Evolutionary conservation across 2,888 invertebrate genomes (phyloP).

Genomic region (Cryptocheilus praepositus): DNA sequence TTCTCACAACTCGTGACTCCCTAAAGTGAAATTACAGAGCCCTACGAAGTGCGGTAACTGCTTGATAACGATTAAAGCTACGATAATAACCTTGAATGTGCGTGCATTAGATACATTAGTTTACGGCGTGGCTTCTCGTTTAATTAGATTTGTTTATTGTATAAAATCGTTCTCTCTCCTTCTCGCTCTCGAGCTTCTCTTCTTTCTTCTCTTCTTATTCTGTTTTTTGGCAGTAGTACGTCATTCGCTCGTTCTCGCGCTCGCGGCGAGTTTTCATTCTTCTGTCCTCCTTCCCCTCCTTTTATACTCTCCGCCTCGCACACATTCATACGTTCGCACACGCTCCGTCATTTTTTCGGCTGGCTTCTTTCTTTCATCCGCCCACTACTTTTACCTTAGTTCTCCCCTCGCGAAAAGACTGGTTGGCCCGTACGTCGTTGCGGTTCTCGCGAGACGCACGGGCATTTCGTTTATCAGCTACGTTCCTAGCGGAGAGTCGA

Average conservation of each 20-base stretch:
- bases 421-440: too few relatives aligned
- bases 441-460: too few relatives aligned
- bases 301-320: background rate
- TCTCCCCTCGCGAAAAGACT: slow-evolving; percentile 10
- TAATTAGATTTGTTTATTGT: slow-evolving; percentile 55
- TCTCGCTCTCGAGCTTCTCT: slow-evolving; percentile 11
- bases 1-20: slow-evolving; percentile 41
- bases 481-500: too few relatives aligned
- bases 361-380: too few relatives aligned
- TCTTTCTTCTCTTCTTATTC: slow-evolving; percentile 8
- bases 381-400: slow-evolving; percentile 14
- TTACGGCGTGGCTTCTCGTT: slow-evolving; percentile 55
- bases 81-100: slow-evolving; percentile 71
- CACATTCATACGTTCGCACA: background rate
- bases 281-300: slow-evolving; percentile 6
- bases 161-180: slow-evolving; percentile 34
- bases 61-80: slow-evolving; percentile 72
- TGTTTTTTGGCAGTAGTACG: slow-evolving; percentile 31
- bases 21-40: slow-evolving; percentile 68
- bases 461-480: too few relatives aligned
- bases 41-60: slow-evolving; percentile 72
- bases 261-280: slow-evolving; percentile 8
- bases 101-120: slow-evolving; percentile 67
- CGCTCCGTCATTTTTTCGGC: too few relatives aligned
- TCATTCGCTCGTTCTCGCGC: slow-evolving; percentile 8